phyloP scores from a whole-genome alignment of 2,888 invertebrate species.

The Stenoptilia bipunctidactyla region DNA sequence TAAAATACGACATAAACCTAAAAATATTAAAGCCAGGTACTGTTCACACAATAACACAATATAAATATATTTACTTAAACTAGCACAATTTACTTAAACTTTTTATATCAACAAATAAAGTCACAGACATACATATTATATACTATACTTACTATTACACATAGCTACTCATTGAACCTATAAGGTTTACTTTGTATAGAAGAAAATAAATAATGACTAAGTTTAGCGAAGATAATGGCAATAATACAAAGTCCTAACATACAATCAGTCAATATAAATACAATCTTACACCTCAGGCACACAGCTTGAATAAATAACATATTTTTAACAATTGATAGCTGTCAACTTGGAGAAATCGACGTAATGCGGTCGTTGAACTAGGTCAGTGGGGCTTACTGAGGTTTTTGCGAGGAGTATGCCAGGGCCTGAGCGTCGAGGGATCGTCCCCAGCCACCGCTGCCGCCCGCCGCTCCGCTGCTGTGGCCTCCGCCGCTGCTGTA shows the following conservation, averaged over 20 bases:
- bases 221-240: constrained; percentile 22
- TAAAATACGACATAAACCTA: constrained; percentile 15
- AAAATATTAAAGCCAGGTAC: constrained; percentile 56
- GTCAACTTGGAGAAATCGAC: constrained; percentile 45
- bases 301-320: constrained; percentile 22
- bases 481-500: constrained; percentile 61
- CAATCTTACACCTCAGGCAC: constrained; percentile 40
- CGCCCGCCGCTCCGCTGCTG: constrained; percentile 57
- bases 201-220: constrained; percentile 28
- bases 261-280: constrained; percentile 39
- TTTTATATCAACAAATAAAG: constrained; percentile 4
- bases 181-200: constrained; percentile 27
- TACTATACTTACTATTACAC: constrained; percentile 21
- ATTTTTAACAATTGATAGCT: constrained; percentile 30
- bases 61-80: constrained; percentile 14
- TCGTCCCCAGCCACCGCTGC: constrained; percentile 78
- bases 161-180: constrained; percentile 26
- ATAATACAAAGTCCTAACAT: constrained; percentile 20
- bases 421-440: constrained; percentile 82
- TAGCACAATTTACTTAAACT: constrained; percentile 18
- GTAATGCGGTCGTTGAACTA: constrained; percentile 42
- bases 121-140: constrained; percentile 6
- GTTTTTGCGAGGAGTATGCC: constrained; percentile 84
- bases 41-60: constrained; percentile 23
- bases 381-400: constrained; percentile 50